Conservation (phyloP, 2,113 vertebrate genomes). For the Hippocampus mohnikei region DNA sequence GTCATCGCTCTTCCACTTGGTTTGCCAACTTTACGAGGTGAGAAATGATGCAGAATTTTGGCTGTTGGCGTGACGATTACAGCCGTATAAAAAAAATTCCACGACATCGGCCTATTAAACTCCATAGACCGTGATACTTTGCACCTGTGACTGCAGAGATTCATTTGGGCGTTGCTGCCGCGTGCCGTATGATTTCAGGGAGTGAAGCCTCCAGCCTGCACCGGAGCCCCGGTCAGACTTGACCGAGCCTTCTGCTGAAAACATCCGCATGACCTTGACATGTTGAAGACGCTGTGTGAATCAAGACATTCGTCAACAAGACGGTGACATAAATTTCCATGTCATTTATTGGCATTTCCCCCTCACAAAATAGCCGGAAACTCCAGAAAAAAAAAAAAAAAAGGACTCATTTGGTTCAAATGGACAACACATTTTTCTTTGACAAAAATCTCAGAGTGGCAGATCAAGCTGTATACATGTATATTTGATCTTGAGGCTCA, state of each 20-base stretch:
- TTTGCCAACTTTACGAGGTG: slow-evolving; percentile 79
- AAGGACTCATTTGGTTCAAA: slow-evolving; percentile 65
- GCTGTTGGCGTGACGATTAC: background rate
- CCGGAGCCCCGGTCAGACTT: slow-evolving; percentile 49
- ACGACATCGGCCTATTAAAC: no score
- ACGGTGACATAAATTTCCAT: slow-evolving; percentile 31
- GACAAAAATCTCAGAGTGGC: slow-evolving; percentile 59
- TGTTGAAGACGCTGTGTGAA: no score
- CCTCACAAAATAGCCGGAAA: slow-evolving; percentile 62
- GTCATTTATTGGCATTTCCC: slow-evolving; percentile 70
- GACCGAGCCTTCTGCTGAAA: slow-evolving; percentile 50
- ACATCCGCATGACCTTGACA: background rate
- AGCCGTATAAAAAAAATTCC: no score
- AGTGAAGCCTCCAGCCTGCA: slow-evolving; percentile 61
- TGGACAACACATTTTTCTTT: slow-evolving; percentile 46
- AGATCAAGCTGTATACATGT: slow-evolving; percentile 41
- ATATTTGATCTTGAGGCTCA: slow-evolving; percentile 60
- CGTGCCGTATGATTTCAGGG: slow-evolving; percentile 47
- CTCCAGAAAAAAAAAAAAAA: slow-evolving; percentile 27
- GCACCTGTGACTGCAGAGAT: no score
- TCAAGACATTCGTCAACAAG: background rate
- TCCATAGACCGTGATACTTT: no score
- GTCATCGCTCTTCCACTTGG: slow-evolving; percentile 66
- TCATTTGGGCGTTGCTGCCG: background rate
- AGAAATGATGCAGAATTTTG: slow-evolving; percentile 14